A percentile compares a stretch with the other conserved stretches of the same genome.
These are phyloP conservation scores for Ceuthmochares aereus DNA, from an alignment of 2,113 vertebrate genomes.

Conservation along the genomic window DNA sequence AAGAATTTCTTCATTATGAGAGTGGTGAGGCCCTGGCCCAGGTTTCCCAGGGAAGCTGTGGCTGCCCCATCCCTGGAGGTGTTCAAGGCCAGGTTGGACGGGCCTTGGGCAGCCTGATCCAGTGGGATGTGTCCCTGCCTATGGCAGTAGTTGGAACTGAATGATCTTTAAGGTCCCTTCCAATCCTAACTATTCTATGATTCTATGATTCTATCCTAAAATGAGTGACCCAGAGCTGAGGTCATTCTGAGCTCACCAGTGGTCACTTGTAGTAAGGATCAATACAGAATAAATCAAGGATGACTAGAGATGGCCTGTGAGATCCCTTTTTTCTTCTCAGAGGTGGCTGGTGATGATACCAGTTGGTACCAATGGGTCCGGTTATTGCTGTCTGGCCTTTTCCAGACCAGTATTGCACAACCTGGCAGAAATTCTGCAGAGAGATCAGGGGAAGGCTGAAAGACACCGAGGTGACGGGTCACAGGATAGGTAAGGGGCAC, in stretches of 20 bases:
- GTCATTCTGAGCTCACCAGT: neutral
- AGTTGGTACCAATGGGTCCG: neutral
- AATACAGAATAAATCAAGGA: neutral
- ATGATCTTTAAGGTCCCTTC: too few species aligned
- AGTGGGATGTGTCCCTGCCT: too few species aligned
- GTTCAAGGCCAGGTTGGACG: too few species aligned
- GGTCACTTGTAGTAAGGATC: neutral
- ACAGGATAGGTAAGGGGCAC: neutral
- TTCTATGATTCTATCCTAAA: neutral
- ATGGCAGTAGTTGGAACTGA: too few species aligned
- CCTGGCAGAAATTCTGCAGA: neutral
- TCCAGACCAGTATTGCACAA: neutral
- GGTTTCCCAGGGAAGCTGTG: too few species aligned
- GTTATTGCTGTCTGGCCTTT: neutral
- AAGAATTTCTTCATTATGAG: too few species aligned
- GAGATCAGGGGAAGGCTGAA: neutral
- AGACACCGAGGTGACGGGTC: neutral
- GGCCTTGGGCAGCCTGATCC: too few species aligned
- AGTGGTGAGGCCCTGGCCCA: too few species aligned
- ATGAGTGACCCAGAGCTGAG: accelerated
- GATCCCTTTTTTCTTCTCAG: neutral
- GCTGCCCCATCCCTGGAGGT: too few species aligned
- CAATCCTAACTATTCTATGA: too few species aligned
- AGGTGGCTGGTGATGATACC: neutral
- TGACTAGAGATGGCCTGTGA: neutral